Conservation (phyloP, 2,797 vertebrate species). For the Premnoplex brunnescens region DNA sequence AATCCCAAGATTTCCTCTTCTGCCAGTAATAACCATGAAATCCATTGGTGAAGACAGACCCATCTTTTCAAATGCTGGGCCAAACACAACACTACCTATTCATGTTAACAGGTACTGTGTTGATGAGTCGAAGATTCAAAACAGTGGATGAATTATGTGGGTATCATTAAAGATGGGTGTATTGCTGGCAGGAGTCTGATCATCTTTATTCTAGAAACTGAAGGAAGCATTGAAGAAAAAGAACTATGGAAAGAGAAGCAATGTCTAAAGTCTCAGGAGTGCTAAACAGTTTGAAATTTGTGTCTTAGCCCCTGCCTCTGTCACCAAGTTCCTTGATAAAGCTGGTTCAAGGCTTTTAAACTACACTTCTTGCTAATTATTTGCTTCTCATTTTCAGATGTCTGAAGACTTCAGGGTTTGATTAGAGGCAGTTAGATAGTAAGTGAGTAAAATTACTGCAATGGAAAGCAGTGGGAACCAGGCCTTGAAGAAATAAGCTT, state of each 20-base stretch:
- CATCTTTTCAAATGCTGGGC: not conserved
- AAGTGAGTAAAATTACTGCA: not conserved
- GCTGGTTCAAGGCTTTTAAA: not conserved
- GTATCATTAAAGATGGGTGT: not conserved
- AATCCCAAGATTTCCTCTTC: not conserved
- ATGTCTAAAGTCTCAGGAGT: not conserved
- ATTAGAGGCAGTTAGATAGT: not conserved
- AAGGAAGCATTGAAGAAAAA: not conserved
- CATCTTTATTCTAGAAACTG: not conserved
- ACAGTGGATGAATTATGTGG: not conserved
- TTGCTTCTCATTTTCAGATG: not conserved
- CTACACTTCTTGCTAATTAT: not conserved
- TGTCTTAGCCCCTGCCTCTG: not conserved
- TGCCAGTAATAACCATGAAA: slow-evolving; percentile 16
- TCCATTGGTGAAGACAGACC: not conserved
- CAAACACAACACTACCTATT: not conserved
- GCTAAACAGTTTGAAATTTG: not conserved
- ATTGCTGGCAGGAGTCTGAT: not conserved
- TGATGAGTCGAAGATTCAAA: not conserved
- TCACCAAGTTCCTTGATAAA: not conserved
- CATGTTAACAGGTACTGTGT: not conserved
- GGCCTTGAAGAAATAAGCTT: not conserved
- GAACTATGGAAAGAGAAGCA: not conserved
- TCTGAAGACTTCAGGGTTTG: not conserved
- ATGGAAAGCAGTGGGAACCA: not conserved